Conservation (phyloP, 2,888 invertebrate species). For the Ophion ventricosus region DNA sequence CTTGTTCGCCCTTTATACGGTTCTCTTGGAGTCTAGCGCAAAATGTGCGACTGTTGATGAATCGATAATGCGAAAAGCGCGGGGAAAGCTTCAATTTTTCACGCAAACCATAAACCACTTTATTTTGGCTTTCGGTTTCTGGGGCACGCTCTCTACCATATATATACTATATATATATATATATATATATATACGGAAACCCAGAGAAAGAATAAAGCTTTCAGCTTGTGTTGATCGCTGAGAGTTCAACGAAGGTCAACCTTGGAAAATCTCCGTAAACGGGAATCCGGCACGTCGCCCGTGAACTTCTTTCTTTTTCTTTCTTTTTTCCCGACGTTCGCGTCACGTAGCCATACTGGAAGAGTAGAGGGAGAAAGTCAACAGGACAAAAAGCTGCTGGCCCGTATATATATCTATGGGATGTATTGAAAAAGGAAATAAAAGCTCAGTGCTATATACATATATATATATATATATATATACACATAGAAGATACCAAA, state of each 20-base stretch:
- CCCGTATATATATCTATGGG: not conserved
- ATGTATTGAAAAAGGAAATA: constrained; percentile 4
- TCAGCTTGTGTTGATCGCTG: constrained; percentile 42
- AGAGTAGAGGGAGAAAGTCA: constrained; percentile 33
- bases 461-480: too few relatives aligned
- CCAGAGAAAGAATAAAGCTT: constrained; percentile 24
- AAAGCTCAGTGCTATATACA: not conserved
- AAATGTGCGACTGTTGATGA: constrained; percentile 36
- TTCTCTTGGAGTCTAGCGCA: constrained; percentile 23
- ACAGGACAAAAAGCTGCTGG: constrained; percentile 30
- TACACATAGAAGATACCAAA: too few relatives aligned
- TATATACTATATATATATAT: not conserved
- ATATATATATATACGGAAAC: not conserved
- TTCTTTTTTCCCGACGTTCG: constrained; percentile 8
- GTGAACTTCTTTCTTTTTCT: constrained; percentile 23
- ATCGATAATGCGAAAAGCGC: constrained; percentile 29
- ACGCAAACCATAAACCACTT: constrained; percentile 46
- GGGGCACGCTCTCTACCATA: constrained; percentile 15
- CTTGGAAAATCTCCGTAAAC: constrained; percentile 51
- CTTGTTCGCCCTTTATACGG: constrained; percentile 19
- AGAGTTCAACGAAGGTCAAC: constrained; percentile 49
- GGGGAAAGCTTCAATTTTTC: constrained; percentile 40
- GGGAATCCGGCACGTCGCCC: constrained; percentile 55
- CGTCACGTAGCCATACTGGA: constrained; percentile 26
- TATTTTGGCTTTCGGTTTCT: constrained; percentile 39